Base-by-base conservation (phyloP, 2,797 vertebrate genomes). In the Labeo calbasu region DNA sequence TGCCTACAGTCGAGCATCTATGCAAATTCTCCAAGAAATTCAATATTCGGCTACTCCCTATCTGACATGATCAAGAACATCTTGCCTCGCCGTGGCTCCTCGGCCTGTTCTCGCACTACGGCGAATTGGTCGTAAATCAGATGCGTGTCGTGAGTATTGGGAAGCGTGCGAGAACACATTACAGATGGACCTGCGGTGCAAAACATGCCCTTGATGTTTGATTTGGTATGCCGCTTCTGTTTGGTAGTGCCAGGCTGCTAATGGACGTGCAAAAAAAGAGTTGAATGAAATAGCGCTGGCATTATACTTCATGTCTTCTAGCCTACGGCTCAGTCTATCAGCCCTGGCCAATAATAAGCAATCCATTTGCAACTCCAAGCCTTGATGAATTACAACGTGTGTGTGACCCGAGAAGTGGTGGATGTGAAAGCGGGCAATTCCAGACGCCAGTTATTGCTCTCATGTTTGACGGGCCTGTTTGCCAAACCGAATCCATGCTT, bases 201-300 rank as follows among this genome's bases (percentile, higher is more conserved):
- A 53, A 65, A 68, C 81, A 65, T 53, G 28, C 14, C 69, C 70
- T 83, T 83, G 77, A 86, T 79, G 68, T 75, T 59, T 65, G 61
- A 32, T 65, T 36, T 82, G 36, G 5, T 55, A 7, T 13, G 17
- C 63, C 17, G 65, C 68, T 51, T 70, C 51, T 50, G 55, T 71
- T 69, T 50, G 82, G 66, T 65, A 53, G 12, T 4, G n/a, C 32
- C 36, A 3, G 14, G 10, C 6, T 32, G 36, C 15, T 78, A 82
- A 87, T 77, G 72, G 75, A 57, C 51, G 32, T 19, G 63, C 23
- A 11, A 57, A 40, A 65, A 77, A 59, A 28, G 40, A 23, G 53
- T 36, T 3, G 19, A 78, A 79, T 66, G 17, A 81, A 65, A 72
- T 46, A 21, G n/a, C 25, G 2, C 36, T 43, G n/a, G n/a, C 81